Evolutionary conservation across 2,113 vertebrate species (phyloP), one percentile per base, ranked within the genome.

Genomic region (Tragelaphus scriptus): DNA sequence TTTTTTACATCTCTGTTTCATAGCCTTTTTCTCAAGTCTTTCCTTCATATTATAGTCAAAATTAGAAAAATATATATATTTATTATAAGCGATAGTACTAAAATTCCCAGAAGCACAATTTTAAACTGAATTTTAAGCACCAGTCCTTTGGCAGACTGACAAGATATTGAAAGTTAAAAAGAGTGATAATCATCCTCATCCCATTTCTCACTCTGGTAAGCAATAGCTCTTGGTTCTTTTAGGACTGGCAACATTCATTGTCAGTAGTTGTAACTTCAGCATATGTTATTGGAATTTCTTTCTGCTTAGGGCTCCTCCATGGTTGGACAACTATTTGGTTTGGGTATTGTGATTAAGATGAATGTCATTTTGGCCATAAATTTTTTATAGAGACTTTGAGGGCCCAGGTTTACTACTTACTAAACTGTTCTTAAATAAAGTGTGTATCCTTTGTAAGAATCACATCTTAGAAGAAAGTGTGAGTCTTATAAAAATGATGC

Each of bases 401-500:
- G 63, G 32, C 17, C 23, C 77, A 90, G 89, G 68, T 96, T 97
- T 92, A 97, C 44, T 97, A 88, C 51, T 96, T 93, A 97, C 63
- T 89, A 97, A 55, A 53, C 32, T 68, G 47, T 90, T 97, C 86
- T 95, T 84, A 97, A 95, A 95, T 94, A 85, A 88, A 97, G 61
- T 96, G 81, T 95, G 23, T 82, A 87, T 97, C 91, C 56, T 97
- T 96, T 96, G 96, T 84, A 96, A 91, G 84, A 97, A 91, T 96
- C 58, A 93, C 79, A 90, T 97, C 87, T 91, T 88, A 90, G 95
- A 84, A 82, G 91, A 96, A 94, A 71, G 80, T 93, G 79, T 92
- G 93, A 98, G 85, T 14, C 96, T 97, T 97, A 97, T 96, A 96
- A 97, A 98, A 97, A 93, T 65, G 53, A 96, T 89, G 58, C 80